These are phyloP conservation scores for Otus sunia DNA, from an alignment of 2,113 vertebrate genomes.

Conservation along the genomic window DNA sequence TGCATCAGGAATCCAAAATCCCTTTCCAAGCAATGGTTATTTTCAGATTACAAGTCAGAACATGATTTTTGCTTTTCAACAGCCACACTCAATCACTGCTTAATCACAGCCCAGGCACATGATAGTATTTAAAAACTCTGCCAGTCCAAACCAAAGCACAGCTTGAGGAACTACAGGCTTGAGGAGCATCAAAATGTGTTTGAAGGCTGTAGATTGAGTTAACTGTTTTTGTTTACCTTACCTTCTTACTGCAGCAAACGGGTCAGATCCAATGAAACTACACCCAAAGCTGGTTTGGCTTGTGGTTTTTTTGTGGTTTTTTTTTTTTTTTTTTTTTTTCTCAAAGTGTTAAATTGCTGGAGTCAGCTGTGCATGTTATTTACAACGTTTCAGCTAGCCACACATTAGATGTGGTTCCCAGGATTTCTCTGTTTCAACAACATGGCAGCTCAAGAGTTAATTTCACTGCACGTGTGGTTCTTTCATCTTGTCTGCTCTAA, in stretches of 20 bases:
- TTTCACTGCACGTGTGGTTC: background rate
- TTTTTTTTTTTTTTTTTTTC: background rate
- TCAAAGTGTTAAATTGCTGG: background rate
- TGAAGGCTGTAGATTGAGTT: background rate
- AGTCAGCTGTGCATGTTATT: background rate
- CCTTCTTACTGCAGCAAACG: background rate
- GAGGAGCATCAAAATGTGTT: background rate
- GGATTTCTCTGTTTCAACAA: background rate
- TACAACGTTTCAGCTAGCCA: background rate
- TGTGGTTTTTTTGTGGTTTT: background rate
- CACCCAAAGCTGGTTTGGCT: background rate
- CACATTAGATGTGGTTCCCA: background rate
- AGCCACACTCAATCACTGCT: background rate
- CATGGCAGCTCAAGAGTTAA: background rate
- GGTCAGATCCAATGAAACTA: background rate
- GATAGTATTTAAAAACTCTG: background rate
- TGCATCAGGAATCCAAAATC: background rate
- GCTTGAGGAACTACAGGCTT: background rate
- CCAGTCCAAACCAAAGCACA: background rate
- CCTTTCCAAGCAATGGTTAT: fast-evolving
- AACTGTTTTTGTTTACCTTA: background rate
- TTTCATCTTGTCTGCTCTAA: background rate
- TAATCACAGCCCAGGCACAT: background rate
- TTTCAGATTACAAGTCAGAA: constrained; percentile 1
- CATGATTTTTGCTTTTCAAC: background rate